Evolutionary conservation across 1,140 invertebrate species (phyloP).

Genomic region (Pygmarrhopalites habei): DNA sequence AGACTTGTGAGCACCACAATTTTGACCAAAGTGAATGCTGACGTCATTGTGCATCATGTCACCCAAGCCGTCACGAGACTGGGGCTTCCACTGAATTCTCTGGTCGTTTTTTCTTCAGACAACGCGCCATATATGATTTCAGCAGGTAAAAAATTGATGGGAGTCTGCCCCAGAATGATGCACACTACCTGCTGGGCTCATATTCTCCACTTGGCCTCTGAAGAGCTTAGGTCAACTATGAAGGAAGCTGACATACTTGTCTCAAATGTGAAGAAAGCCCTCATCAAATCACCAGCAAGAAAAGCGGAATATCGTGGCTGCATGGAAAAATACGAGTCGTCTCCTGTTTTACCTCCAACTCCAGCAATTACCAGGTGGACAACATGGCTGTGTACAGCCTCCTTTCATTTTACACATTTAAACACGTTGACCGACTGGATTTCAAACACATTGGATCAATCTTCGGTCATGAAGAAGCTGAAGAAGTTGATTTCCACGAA

Average conservation of each 20-base stretch:
- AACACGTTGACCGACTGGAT: conserved; percentile 12
- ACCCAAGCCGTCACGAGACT: neutral
- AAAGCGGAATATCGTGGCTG: neutral
- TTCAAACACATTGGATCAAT: neutral
- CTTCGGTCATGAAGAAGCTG: neutral
- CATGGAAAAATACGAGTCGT: conserved; percentile 3
- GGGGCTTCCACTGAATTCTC: neutral
- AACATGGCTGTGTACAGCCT: conserved; percentile 43
- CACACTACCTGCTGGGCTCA: neutral
- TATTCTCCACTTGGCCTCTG: too few species aligned
- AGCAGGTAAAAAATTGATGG: neutral
- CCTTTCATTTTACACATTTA: conserved; percentile 42
- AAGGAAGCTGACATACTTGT: neutral
- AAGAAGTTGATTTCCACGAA: too few species aligned
- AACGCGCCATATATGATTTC: too few species aligned
- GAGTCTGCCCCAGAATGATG: neutral
- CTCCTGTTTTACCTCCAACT: conserved; percentile 42
- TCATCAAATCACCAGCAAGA: neutral
- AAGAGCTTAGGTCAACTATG: neutral
- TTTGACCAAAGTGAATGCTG: neutral
- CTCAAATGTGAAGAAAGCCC: too few species aligned
- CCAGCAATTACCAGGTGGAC: conserved; percentile 44
- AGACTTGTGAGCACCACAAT: neutral
- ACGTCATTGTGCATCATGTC: neutral
- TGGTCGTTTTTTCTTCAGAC: neutral